A percentile compares a stretch with the other conserved stretches of the same genome.
Conservation (phyloP, 2,888 invertebrate genomes). For the Lepetodrilus schrolli region DNA sequence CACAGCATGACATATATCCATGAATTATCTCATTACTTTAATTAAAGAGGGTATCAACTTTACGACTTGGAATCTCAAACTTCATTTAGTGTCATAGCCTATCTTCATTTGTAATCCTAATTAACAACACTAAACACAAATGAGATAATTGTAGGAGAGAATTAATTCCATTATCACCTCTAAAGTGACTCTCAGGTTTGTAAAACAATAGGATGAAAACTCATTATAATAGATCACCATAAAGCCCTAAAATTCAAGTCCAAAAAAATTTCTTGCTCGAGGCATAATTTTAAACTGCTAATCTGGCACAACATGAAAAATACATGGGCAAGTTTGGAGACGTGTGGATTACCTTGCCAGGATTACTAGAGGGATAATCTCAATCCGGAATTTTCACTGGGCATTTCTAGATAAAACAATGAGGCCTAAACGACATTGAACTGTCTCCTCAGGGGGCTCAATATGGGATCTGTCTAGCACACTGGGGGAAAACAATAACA, state of each 20-base stretch:
- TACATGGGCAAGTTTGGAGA: constrained; percentile 2
- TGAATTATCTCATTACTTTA: no score
- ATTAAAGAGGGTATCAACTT: neutral
- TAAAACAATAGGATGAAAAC: no score
- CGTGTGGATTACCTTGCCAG: neutral
- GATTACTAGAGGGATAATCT: neutral
- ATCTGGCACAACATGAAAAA: neutral
- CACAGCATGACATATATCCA: no score
- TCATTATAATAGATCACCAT: no score
- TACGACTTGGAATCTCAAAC: neutral
- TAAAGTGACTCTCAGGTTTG: no score
- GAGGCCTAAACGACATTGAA: neutral
- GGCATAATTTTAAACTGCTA: constrained; percentile 1
- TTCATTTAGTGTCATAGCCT: neutral
- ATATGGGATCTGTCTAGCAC: neutral
- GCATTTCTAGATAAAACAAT: neutral
- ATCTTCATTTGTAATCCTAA: constrained; percentile 5
- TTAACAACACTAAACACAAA: constrained; percentile 7
- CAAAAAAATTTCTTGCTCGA: neutral
- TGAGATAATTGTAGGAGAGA: neutral
- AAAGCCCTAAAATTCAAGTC: no score
- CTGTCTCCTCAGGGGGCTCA: neutral
- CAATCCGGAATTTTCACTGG: no score
- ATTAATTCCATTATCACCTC: neutral
- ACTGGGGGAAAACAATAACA: constrained; percentile 12